Evolutionary conservation across 2,888 invertebrate species (phyloP).

Genomic region (Ophioninae sp.): DNA sequence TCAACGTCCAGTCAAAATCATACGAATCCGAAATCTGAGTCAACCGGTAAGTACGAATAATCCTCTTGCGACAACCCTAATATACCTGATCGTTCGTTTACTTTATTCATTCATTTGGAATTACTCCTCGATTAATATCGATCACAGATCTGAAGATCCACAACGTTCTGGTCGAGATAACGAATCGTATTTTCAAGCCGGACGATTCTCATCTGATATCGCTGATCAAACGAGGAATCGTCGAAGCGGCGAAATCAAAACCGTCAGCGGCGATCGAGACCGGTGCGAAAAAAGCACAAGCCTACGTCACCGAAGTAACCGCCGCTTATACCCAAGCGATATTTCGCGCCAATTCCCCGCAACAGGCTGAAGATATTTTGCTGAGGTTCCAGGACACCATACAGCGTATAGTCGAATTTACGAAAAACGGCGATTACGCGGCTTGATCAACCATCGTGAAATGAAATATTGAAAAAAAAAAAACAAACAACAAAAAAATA

Average conservation of each 20-base stretch:
- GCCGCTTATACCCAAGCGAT: constrained; percentile 72
- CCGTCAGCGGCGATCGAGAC: constrained; percentile 67
- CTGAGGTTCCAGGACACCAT: constrained; percentile 70
- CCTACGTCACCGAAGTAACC: constrained; percentile 71
- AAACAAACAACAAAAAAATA: neutral
- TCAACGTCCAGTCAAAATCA: constrained; percentile 14
- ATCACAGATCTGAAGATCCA: constrained; percentile 43
- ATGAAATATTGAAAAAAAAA: neutral
- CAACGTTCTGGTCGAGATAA: constrained; percentile 55
- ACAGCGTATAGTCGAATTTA: constrained; percentile 71
- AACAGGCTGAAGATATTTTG: constrained; percentile 68
- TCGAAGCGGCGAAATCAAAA: constrained; percentile 64
- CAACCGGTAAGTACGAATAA: constrained; percentile 46
- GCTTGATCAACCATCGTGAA: neutral
- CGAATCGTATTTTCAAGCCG: constrained; percentile 55
- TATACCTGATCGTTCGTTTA: no score
- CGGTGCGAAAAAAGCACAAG: constrained; percentile 70
- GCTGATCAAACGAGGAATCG: constrained; percentile 68
- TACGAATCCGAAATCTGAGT: constrained; percentile 3
- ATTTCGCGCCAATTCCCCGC: constrained; percentile 68
- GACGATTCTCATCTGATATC: constrained; percentile 68
- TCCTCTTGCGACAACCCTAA: neutral
- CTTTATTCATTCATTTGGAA: neutral
- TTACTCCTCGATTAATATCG: neutral
- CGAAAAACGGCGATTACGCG: constrained; percentile 65